These are phyloP conservation scores for Columbina picui DNA, from an alignment of 2,113 vertebrate species.

Conservation along the genomic window DNA sequence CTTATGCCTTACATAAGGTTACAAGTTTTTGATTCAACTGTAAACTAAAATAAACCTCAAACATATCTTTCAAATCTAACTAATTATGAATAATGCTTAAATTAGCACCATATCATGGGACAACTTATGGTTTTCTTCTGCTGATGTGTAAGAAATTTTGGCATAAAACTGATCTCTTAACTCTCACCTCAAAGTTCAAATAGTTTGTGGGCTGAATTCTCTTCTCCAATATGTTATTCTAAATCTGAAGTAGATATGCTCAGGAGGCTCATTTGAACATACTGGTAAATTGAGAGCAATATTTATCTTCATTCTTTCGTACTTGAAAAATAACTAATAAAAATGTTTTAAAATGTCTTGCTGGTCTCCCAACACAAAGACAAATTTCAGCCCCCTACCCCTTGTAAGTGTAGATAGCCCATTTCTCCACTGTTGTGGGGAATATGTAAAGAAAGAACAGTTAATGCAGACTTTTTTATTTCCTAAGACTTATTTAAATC, in stretches of 20 bases:
- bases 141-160: not conserved
- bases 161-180: not conserved
- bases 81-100: not conserved
- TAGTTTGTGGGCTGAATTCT: not conserved
- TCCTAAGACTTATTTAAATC: not conserved
- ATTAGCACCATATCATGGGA: not conserved
- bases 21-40: not conserved
- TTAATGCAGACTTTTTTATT: not conserved
- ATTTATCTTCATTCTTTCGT: constrained; percentile 36
- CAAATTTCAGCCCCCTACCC: not conserved
- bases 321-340: not conserved
- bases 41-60: constrained; percentile 12
- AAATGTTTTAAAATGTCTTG: constrained; percentile 20
- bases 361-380: not conserved
- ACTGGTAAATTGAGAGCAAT: not conserved
- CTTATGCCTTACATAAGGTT: not conserved
- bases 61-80: not conserved
- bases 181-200: constrained; percentile 3
- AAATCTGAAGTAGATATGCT: constrained; percentile 26
- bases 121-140: not conserved
- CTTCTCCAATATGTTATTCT: constrained; percentile 19
- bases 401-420: not conserved
- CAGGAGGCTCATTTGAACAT: constrained; percentile 12
- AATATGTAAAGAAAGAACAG: not conserved
- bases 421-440: not conserved